phyloP scores from a whole-genome alignment of 2,113 vertebrate genomes.

The Pelmatolapia mariae region DNA sequence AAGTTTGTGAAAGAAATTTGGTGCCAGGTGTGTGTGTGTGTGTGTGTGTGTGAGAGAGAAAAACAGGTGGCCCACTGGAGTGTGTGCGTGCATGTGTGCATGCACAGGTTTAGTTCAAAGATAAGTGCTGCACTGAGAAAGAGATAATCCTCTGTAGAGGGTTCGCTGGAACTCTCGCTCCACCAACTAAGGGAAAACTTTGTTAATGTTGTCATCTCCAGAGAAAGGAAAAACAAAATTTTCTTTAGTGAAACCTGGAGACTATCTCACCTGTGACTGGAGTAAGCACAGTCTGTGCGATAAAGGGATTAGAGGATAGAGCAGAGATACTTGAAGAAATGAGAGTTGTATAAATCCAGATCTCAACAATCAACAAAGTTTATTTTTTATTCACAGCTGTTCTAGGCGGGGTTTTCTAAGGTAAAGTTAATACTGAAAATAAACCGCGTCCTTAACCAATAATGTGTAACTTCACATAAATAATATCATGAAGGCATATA shows the following conservation, averaged over 20 bases:
- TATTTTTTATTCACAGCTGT: neutral
- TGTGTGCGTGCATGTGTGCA: neutral
- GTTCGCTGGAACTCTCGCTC: neutral
- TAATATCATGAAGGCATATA: neutral
- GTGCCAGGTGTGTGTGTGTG: neutral
- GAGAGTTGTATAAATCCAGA: slow-evolving; percentile 4
- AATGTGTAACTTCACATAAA: neutral
- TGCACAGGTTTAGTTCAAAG: neutral
- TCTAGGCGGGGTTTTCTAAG: neutral
- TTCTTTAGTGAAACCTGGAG: slow-evolving; percentile 3
- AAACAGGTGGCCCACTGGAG: neutral
- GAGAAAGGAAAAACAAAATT: neutral
- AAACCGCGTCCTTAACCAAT: neutral
- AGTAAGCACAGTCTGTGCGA: neutral
- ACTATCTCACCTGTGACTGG: slow-evolving; percentile 24
- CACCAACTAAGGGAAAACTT: slow-evolving; percentile 8
- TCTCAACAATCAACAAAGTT: neutral
- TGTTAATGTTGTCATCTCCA: slow-evolving; percentile 10
- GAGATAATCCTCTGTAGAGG: slow-evolving; percentile 25
- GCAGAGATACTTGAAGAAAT: slow-evolving; percentile 20
- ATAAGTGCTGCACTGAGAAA: slow-evolving; percentile 15
- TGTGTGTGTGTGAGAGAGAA: neutral
- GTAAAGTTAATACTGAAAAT: neutral
- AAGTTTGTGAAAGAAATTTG: slow-evolving; percentile 1
- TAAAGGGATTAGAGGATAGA: slow-evolving; percentile 29